phyloP scores from a whole-genome alignment of 2,113 vertebrate species.

The Phaetusa simplex region DNA sequence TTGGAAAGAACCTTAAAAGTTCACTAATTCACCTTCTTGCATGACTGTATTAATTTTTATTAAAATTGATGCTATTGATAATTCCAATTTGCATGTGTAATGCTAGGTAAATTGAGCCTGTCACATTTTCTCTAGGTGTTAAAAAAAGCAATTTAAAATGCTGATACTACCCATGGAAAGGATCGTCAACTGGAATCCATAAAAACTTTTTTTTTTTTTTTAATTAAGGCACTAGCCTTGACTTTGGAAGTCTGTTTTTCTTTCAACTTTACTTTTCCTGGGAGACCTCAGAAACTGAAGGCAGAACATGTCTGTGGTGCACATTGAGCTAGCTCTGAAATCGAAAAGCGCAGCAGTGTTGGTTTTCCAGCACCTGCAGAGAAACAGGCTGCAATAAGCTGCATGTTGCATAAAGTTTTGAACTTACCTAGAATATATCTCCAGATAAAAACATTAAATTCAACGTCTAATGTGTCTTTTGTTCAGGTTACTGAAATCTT shows the following conservation, averaged over 20 bases:
- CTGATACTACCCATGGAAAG: background rate
- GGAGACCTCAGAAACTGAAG: background rate
- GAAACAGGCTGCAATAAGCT: background rate
- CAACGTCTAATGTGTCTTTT: background rate
- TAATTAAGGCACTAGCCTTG: background rate
- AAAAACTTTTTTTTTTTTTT: background rate
- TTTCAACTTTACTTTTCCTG: background rate
- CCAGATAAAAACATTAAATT: background rate
- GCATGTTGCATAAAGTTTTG: background rate
- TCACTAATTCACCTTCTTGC: background rate
- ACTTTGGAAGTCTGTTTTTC: background rate
- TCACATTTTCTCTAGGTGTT: background rate
- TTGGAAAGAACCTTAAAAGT: background rate
- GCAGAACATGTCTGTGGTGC: background rate
- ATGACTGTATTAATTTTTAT: background rate
- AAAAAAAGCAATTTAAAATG: background rate
- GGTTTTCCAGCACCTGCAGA: background rate
- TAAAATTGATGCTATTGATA: background rate
- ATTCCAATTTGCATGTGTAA: background rate
- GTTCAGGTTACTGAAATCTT: background rate
- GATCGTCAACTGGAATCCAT: background rate
- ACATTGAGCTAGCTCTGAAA: background rate
- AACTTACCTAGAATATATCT: background rate
- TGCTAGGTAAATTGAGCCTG: background rate
- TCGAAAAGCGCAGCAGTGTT: fast-evolving